Evolutionary conservation across 2,888 invertebrate species (phyloP), one percentile per base, ranked within the genome.

Genomic region (Ypsolopha sequella): DNA sequence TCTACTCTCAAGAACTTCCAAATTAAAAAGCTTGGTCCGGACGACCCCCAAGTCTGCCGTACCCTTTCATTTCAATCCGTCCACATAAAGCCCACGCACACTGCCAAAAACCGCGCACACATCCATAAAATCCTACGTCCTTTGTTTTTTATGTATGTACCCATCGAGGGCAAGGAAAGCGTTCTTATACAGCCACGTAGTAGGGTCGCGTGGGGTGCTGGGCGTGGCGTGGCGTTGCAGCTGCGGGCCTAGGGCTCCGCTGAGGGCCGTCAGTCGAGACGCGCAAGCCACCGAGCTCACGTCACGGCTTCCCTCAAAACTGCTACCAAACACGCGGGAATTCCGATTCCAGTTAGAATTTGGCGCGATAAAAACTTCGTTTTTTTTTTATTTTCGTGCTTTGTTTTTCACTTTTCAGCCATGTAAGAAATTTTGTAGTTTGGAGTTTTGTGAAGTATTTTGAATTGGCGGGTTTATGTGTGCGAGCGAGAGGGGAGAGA

Each of bases 381-480:
- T 35, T 48, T 52, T 36, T 36, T 33, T 39, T n/a, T 13, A 24
- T n/a, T 24, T 39, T 39, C 10, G n/a, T 36, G 7, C 13, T 38
- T n/a, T 45, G 36, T 48, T 48, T 52, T 55, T 53, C 53, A 52
- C 51, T 56, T 52, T 24, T 24, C 24, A 24, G 24, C 24, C 24
- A 24, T 24, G 24, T 24, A 24, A 24, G 2, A 24, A 24, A 3
- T 24, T 52, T 50, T 52, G 43, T 1, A 39, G 41, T 11, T 33
- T n/a, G 41, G 24, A 24, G n/a, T 41, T 49, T 39, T 9, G 35
- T 11, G 46, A 33, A 24, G 24, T 13, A 13, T 79, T 79, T 74
- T 76, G 75, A 79, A 73, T 74, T 73, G 70, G 66, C 55, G 64
- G 68, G 72, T 73, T 82, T 74, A 85, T 85, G 85, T 85, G 85